Conservation (phyloP, 2,113 vertebrate genomes). For the Scytalopus superciliaris region DNA sequence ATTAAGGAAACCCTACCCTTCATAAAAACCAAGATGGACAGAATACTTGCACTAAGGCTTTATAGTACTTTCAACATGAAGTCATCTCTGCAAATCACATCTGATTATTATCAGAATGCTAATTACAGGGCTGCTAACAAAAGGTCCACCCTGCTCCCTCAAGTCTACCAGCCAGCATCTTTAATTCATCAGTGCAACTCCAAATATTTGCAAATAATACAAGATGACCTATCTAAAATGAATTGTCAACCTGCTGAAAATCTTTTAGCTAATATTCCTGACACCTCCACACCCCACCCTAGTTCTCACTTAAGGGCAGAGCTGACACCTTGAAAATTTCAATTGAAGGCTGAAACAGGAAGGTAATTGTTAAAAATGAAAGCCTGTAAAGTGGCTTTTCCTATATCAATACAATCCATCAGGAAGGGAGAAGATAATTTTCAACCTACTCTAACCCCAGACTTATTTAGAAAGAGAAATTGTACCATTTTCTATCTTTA, state of each 20-base stretch:
- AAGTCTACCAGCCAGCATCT: not conserved
- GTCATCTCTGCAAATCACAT: constrained; percentile 2
- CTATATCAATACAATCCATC: not conserved
- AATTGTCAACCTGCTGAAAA: not conserved
- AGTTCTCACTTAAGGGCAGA: not conserved
- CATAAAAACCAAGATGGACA: not conserved
- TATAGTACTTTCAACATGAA: constrained; percentile 24
- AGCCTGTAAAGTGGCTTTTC: not conserved
- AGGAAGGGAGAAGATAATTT: not conserved
- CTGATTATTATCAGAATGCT: constrained; percentile 3
- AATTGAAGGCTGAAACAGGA: not conserved
- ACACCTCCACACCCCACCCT: not conserved
- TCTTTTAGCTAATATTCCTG: not conserved
- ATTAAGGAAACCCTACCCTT: not conserved
- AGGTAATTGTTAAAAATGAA: not conserved
- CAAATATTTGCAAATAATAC: not conserved
- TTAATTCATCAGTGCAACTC: not conserved
- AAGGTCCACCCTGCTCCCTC: not conserved
- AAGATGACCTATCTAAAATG: not conserved
- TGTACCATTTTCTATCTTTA: not conserved
- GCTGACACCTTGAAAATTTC: not conserved
- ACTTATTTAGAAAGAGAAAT: not conserved
- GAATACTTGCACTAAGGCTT: not conserved
- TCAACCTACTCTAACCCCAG: not conserved
- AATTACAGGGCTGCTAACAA: not conserved